Base-by-base conservation (phyloP, 2,113 vertebrate species). In the Sporophila hypoxantha region DNA sequence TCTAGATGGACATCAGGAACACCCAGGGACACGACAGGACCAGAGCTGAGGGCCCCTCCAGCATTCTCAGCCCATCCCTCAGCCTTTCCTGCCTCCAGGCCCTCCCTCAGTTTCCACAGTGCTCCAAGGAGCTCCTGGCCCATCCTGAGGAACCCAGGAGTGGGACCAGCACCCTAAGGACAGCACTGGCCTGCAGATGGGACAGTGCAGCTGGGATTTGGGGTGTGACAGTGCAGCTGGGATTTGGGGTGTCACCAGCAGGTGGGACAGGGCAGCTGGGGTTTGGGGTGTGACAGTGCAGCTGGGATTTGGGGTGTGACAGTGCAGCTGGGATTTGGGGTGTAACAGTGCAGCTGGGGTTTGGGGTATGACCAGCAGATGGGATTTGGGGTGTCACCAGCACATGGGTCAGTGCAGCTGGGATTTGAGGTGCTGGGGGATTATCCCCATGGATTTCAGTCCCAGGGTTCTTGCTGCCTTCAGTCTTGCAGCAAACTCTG, bases 401-500 rank as follows among this genome's bases (percentile, higher is more conserved):
- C 49, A 36, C 36, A 8, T 17, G 30, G 56, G 74, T 15, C 30
- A 3, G 10, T 18, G 21, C 71, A 39, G 66, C 9, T 2, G 78
- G 30, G 22, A 17, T 19, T 2, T 6, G 49, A 15, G 32, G 62
- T 18, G 50, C 5, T 18, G 23, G 22, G 41, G 15, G 12, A 9
- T 36, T 17, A 11, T 1, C 32, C 44, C 30, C 5, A 0, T 5
- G 64, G 76, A 14, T 52, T n/a, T n/a, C 62, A 46, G 37, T 1
- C 56, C 42, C 3, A 2, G 44, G 5, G 32, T 1, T 30, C 61
- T 57, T 0, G 0, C 2, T 34, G 23, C 77, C 37, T 69, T 41
- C 18, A 41, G 30, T 2, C 65, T 21, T 9, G 5, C 47, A 19
- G 52, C 36, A 49, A 65, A 67, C 27, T 22, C 65, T 9, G 14